These are phyloP conservation scores for Sipha maydis DNA, from an alignment of 2,888 invertebrate species.

Conservation along the genomic window DNA sequence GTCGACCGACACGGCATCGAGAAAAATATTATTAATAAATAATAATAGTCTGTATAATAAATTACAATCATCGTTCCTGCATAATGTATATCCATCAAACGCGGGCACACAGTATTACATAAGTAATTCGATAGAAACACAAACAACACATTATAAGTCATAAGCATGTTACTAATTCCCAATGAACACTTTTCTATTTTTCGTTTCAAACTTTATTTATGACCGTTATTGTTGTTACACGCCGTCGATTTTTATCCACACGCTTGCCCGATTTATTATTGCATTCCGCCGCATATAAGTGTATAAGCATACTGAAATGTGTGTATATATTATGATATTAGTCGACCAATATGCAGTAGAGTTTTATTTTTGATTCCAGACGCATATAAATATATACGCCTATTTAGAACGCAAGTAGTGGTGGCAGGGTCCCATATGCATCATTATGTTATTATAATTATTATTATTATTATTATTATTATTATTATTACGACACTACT, in stretches of 20 bases:
- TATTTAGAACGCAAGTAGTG: neutral
- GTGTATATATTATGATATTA: neutral
- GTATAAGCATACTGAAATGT: neutral
- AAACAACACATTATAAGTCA: neutral
- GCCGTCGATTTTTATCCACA: too few species aligned
- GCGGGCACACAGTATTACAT: neutral
- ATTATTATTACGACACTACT: neutral
- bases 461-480: neutral
- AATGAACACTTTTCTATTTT: neutral
- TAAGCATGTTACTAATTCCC: neutral
- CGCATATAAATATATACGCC: neutral
- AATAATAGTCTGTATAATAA: neutral
- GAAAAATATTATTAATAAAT: neutral
- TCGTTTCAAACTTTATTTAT: neutral
- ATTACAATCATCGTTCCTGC: neutral
- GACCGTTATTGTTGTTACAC: neutral
- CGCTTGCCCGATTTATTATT: neutral
- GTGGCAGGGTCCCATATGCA: neutral
- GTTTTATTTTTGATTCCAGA: conserved; percentile 40
- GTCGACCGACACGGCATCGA: too few species aligned
- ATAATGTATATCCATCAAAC: neutral
- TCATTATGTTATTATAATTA: neutral
- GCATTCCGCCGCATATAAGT: neutral
- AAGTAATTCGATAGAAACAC: neutral
- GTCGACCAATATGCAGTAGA: neutral